Evolutionary conservation across 2,113 vertebrate species (phyloP), one percentile per base, ranked within the genome.

Genomic region (Origma solitaria): DNA sequence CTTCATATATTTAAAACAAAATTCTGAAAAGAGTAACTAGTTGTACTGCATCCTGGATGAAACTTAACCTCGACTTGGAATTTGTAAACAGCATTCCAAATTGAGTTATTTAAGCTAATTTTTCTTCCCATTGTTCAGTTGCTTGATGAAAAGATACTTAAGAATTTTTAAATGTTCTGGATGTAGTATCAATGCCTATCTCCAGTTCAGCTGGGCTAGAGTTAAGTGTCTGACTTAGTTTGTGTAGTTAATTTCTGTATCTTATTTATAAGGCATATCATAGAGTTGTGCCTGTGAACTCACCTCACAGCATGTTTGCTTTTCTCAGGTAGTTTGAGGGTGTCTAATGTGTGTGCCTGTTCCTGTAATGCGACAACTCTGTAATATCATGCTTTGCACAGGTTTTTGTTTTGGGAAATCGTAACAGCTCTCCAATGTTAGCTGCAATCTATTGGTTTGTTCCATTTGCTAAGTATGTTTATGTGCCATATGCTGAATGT

Each of bases 261-360:
- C 19, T 64, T 79, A 9, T 1, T 16, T 11, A 2, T 57, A 45
- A 82, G 49, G 5, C 7, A 5, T 37, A 12, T 20, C 0, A 1
- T 47, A 16, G 3, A 85, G 24, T 57, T 90, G 28, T 54, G 44
- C 10, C n/a, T 83, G 18, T 68, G 53, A 82, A 60, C 44, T 11
- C 6, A 7, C 21, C 69, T 77, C 35, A n/a, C 57, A 70, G 40
- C 15, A 8, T 62, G 19, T 35, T 51, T 64, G 21, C 65, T 8
- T 80, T 86, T 56, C 53, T 83, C 6, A 2, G 33, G 3, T 30
- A 62, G 51, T 12, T 37, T 60, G 53, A 82, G 35, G 9, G 2
- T 54, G 15, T 68, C 21, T 49, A 57, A n/a, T 40, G 25, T 20
- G 11, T 31, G 13, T 45, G 9, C 56, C 35, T 79, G 44, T 82